A percentile compares a stretch with the other conserved stretches of the same genome.
phyloP scores from a whole-genome alignment of 2,113 vertebrate species.

The Prunella himalayana region DNA sequence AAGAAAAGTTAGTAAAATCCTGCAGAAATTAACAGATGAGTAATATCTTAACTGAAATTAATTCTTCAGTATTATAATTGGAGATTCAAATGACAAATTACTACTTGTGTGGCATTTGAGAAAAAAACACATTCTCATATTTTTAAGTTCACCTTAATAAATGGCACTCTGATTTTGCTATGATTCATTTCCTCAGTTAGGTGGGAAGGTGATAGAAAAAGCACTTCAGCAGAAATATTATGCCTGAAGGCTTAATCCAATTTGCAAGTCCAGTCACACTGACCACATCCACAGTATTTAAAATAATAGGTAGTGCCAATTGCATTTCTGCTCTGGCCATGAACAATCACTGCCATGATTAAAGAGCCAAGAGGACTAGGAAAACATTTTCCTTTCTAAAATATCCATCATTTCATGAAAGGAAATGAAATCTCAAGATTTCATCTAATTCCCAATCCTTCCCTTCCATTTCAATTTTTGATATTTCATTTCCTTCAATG shows the following conservation, averaged over 20 bases:
- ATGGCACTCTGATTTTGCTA: neutral
- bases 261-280: neutral
- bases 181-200: neutral
- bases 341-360: neutral
- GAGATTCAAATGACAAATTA: neutral
- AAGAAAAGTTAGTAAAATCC: neutral
- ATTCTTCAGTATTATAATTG: neutral
- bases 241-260: neutral
- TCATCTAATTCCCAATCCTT: neutral
- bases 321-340: neutral
- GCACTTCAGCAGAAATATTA: neutral
- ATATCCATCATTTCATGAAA: neutral
- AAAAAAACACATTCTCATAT: neutral
- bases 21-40: neutral
- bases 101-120: neutral
- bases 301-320: neutral
- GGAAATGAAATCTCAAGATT: fast-evolving
- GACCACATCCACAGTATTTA: neutral
- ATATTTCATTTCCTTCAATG: neutral
- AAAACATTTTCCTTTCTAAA: neutral
- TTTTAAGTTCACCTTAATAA: neutral
- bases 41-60: neutral
- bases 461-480: neutral
- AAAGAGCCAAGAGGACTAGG: neutral
- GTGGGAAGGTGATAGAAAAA: neutral